Conservation (phyloP, 2,888 invertebrate genomes). For the Phasia obesa region DNA sequence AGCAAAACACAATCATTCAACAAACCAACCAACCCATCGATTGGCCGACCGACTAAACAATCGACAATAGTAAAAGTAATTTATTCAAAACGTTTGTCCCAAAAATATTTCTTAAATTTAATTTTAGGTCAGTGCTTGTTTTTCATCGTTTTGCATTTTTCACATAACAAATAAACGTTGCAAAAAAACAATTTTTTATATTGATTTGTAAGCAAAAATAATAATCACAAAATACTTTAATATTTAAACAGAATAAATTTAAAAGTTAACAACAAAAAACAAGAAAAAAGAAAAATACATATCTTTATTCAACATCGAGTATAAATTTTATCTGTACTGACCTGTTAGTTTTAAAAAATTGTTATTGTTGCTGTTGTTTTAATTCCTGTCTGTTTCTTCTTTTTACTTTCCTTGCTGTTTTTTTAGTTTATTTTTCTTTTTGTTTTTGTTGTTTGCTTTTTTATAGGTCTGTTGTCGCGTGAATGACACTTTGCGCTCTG, state of each 20-base stretch:
- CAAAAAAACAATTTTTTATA: neutral
- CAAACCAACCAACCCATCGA: neutral
- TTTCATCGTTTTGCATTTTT: conserved; percentile 14
- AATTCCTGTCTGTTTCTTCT: conserved; percentile 52
- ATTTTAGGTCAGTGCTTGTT: conserved; percentile 51
- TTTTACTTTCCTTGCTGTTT: conserved; percentile 18
- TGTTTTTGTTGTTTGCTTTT: conserved; percentile 34
- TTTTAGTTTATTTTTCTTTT: conserved; percentile 11
- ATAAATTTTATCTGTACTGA: conserved; percentile 63
- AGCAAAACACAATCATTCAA: neutral
- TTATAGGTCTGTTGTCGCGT: conserved; percentile 68
- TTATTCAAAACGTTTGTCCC: conserved; percentile 44
- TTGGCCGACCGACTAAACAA: neutral
- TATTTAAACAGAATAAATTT: neutral
- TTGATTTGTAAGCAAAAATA: conserved; percentile 20
- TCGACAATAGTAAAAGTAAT: conserved; percentile 37
- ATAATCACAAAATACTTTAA: too few species aligned
- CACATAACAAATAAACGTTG: neutral
- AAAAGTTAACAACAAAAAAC: neutral
- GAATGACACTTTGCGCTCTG: conserved; percentile 68
- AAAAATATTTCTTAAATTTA: conserved; percentile 26
- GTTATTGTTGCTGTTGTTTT: conserved; percentile 44
- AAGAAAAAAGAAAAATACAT: neutral
- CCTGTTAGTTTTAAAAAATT: conserved; percentile 61
- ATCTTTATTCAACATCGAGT: neutral